phyloP scores from a whole-genome alignment of 1,140 invertebrate genomes.

The Drosophila miranda region DNA sequence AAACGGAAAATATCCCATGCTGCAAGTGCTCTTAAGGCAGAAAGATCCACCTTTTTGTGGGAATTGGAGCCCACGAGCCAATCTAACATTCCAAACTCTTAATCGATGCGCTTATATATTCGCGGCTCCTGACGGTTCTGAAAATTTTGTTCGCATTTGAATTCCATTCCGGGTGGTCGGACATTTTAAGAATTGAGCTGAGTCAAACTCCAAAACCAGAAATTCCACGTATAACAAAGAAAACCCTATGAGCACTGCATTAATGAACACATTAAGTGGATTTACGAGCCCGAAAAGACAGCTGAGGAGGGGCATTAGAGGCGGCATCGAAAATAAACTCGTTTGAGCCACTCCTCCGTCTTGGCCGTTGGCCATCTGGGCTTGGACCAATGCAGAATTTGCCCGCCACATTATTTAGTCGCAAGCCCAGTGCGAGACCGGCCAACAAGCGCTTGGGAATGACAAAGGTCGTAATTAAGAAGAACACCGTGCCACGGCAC shows the following conservation, averaged over 20 bases:
- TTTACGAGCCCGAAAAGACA: constrained; percentile 53
- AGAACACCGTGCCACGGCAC: constrained; percentile 44
- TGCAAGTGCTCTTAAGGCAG: constrained; percentile 18
- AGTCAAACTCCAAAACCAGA: background rate
- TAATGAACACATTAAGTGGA: constrained; percentile 67
- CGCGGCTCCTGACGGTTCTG: too few species aligned
- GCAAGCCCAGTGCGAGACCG: constrained; percentile 7
- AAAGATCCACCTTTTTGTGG: too few species aligned
- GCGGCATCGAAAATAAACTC: constrained; percentile 52
- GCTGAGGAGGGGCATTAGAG: constrained; percentile 23
- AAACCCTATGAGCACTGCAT: constrained; percentile 58
- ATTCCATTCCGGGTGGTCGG: constrained; percentile 27
- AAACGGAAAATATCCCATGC: constrained; percentile 28
- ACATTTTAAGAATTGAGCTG: constrained; percentile 12
- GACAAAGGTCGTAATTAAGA: constrained; percentile 68
- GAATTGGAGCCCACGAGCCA: too few species aligned
- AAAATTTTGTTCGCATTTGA: background rate
- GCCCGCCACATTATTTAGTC: constrained; percentile 48
- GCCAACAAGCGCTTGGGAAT: constrained; percentile 28
- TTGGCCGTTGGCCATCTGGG: constrained; percentile 17
- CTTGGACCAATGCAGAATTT: constrained; percentile 59
- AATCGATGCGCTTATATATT: too few species aligned
- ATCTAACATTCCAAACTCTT: too few species aligned
- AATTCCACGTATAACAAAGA: constrained; percentile 19
- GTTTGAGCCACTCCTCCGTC: constrained; percentile 65